Percentiles rank a stretch among this genome's conserved stretches.
Conservation (phyloP, 2,888 invertebrate species). For the Azorinus chamasolen region DNA sequence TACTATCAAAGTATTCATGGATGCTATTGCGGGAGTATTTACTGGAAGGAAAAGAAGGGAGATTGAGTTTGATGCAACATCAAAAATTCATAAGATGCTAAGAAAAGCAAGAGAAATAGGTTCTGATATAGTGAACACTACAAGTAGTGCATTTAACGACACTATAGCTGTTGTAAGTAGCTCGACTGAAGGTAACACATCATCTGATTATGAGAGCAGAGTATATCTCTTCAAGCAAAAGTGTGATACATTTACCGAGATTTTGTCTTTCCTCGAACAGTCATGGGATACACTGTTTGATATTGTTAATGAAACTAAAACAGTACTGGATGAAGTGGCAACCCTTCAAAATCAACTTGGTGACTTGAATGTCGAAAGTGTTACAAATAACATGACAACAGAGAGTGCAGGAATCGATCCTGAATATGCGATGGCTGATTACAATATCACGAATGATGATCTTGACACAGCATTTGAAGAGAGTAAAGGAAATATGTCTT, state of each 20-base stretch:
- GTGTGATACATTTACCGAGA: slow-evolving; percentile 12
- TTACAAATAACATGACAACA: slow-evolving; percentile 20
- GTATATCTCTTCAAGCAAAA: slow-evolving; percentile 32
- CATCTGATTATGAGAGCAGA: slow-evolving; percentile 32
- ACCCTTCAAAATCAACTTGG: slow-evolving; percentile 5
- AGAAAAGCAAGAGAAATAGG: slow-evolving; percentile 5
- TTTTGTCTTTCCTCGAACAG: slow-evolving; percentile 24
- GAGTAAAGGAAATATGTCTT: slow-evolving; percentile 6
- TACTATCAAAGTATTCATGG: background rate
- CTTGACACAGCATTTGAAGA: slow-evolving; percentile 26
- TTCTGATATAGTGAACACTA: background rate
- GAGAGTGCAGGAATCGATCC: slow-evolving; percentile 23
- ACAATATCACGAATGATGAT: slow-evolving; percentile 27
- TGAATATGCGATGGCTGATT: slow-evolving; percentile 33
- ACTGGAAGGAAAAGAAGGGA: slow-evolving; percentile 12
- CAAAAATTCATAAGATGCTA: slow-evolving; percentile 2
- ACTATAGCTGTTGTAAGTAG: slow-evolving; percentile 25
- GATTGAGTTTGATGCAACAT: background rate
- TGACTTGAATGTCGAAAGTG: slow-evolving; percentile 3
- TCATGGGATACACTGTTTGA: slow-evolving; percentile 17
- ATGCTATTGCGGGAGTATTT: background rate
- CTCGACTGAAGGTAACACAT: slow-evolving; percentile 29
- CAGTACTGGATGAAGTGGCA: slow-evolving; percentile 4
- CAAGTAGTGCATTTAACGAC: slow-evolving; percentile 21
- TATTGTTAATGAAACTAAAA: slow-evolving; percentile 26